These are phyloP conservation scores for Lithosia quadra DNA, from an alignment of 2,888 invertebrate species.

Conservation along the genomic window DNA sequence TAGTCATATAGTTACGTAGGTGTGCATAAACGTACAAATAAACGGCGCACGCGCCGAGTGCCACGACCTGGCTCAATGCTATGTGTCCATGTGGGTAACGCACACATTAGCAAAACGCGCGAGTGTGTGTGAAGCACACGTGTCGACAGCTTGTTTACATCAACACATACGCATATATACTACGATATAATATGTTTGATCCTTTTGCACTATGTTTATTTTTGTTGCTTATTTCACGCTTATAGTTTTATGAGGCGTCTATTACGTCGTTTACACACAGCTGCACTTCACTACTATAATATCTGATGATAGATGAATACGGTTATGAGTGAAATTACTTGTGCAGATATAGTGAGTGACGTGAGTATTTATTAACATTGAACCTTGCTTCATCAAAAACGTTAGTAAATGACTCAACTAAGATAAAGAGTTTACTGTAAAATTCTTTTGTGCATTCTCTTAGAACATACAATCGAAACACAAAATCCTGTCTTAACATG, in stretches of 20 bases:
- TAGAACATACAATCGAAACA: no score
- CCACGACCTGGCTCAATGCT: slow-evolving; percentile 86
- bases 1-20: slow-evolving; percentile 35
- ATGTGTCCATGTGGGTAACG: slow-evolving; percentile 53
- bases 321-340: slow-evolving; percentile 2
- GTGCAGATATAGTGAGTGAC: neutral
- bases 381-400: neutral
- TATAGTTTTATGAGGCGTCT: slow-evolving; percentile 13
- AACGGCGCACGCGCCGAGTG: slow-evolving; percentile 78
- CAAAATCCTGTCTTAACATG: no score
- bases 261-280: slow-evolving; percentile 3
- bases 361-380: neutral
- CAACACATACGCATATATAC: slow-evolving; percentile 67
- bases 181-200: slow-evolving; percentile 58
- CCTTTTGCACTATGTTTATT: slow-evolving; percentile 44
- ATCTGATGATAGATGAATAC: neutral
- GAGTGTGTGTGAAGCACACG: slow-evolving; percentile 50
- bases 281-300: slow-evolving; percentile 7
- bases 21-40: slow-evolving; percentile 61
- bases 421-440: neutral
- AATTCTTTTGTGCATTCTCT: no score
- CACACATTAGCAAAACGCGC: slow-evolving; percentile 39
- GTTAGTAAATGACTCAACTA: no score
- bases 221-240: slow-evolving; percentile 6
- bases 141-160: slow-evolving; percentile 75